Evolutionary conservation across 1,140 invertebrate species (phyloP), one percentile per base, ranked within the genome.

Genomic region (Atta colombica): DNA sequence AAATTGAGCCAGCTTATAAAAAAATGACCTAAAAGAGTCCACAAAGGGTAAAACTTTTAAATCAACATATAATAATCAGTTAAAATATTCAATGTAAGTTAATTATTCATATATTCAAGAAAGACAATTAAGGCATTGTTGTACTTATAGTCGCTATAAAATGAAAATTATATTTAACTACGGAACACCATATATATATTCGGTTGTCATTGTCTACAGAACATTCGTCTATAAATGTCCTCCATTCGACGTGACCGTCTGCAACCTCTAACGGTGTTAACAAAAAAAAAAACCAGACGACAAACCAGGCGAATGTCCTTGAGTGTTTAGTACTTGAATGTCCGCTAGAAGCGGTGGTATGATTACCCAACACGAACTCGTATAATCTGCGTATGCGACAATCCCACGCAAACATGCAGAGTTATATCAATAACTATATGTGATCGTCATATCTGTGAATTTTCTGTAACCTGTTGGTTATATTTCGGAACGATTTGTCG

Each of bases 261-360:
- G 90, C 86, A 89, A 94, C 92, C 93, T 93, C 93, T 94, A 94
- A 94, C 94, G 94, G 93, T 92, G n/a, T 74, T 69, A 88, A 78
- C 63, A 53, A 75, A 92, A 93, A 25, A 25, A 25, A 92, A 87
- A 51, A 69, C 78, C 65, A 87, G 77, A 74, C 86, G 80, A 55
- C 87, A 85, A 89, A 49, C 16, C 31, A 35, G 81, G 69, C 39
- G 85, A 89, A 77, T 81, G 87, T 90, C 89, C 89, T 90, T 90
- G 89, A 88, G 63, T 65, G 80, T 58, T 84, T 90, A 86, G 88
- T 78, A 88, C 61, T 49, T 81, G 51, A 31, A 61, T 28, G 45
- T 84, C 80, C 28, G 68, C 69, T 88, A 61, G 80, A 80, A 65
- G 78, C 8, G 51, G n/a, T 61, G 16, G 14, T 7, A 60, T 53